Base-by-base conservation (phyloP, 1,140 invertebrate genomes). In the Samia ricini region DNA sequence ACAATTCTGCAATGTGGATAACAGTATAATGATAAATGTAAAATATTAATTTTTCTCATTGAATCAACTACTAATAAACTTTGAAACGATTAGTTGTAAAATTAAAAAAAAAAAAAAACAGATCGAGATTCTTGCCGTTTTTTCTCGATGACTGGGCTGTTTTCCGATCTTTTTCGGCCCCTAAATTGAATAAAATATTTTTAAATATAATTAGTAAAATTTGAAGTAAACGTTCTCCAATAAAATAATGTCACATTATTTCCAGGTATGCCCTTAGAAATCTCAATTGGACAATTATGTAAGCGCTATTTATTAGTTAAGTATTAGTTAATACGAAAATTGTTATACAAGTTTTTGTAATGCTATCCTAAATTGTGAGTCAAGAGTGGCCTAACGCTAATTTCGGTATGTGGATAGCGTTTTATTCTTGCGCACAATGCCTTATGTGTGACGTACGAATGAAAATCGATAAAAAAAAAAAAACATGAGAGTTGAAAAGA, bases 301-400 rank as follows among this genome's bases (percentile, higher is more conserved):
- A 77, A 83, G 60, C 50, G 78, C 75, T 79, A 84, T 84, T 88
- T 85, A 79, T 85, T 83, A 77, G 72, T 77, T 83, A 79, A 78
- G 74, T 67, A 54, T 72, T 80, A 81, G 71, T 76, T 78, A 73
- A 64, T 72, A 79, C 72, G 64, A 77, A 76, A 69, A 81, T 74
- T 83, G 77, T 85, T 85, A 69, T 60, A 66, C 69, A 66, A 61
- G 77, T 65, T 68, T 71, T 67, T 66, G 60, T 66, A 74, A 50
- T 68, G 60, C 64, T 64, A 61, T 83, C 68, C 74, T 74, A 73
- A 75, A 65, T 77, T 76, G 69, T 79, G 74, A 77, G 72, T 76
- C 59, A 76, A 80, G n/a, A 33, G 77, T 79, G 82, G 78, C 82
- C 84, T 85, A 83, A 81, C 69, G 65, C 63, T 72, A 55, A 19